A percentile compares a stretch with the other conserved stretches of the same genome.
These are phyloP conservation scores for Melanerpes formicivorus DNA, from an alignment of 2,113 vertebrate species.

Conservation along the genomic window DNA sequence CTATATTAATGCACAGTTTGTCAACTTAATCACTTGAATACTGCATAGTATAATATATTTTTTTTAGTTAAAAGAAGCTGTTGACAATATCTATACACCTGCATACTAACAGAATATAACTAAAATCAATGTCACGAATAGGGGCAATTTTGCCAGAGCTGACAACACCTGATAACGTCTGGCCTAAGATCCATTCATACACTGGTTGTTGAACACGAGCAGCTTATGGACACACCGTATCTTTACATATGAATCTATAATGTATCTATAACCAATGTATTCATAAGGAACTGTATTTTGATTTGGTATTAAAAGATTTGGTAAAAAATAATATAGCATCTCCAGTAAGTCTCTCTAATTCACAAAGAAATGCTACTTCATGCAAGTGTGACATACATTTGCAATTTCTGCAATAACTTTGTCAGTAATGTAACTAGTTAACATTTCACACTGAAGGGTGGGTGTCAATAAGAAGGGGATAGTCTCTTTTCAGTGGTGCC, in stretches of 20 bases:
- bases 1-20: background rate
- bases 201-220: background rate
- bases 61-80: background rate
- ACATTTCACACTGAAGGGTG: constrained; percentile 12
- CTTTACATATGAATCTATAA: background rate
- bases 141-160: background rate
- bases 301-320: background rate
- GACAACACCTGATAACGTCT: background rate
- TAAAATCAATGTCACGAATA: background rate
- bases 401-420: constrained; percentile 38
- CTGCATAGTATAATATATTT: background rate
- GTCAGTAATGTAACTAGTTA: constrained; percentile 30
- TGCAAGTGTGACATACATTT: constrained; percentile 27
- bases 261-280: too few species aligned
- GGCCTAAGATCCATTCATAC: background rate
- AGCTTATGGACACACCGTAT: background rate
- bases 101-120: background rate
- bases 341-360: constrained; percentile 7
- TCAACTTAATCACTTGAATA: background rate
- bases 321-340: background rate
- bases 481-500: too few species aligned
- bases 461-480: too few species aligned
- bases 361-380: constrained; percentile 11
- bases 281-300: background rate
- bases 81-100: background rate